These are phyloP conservation scores for Yponomeuta malinellus DNA, from an alignment of 2,888 invertebrate species.

Conservation along the genomic window DNA sequence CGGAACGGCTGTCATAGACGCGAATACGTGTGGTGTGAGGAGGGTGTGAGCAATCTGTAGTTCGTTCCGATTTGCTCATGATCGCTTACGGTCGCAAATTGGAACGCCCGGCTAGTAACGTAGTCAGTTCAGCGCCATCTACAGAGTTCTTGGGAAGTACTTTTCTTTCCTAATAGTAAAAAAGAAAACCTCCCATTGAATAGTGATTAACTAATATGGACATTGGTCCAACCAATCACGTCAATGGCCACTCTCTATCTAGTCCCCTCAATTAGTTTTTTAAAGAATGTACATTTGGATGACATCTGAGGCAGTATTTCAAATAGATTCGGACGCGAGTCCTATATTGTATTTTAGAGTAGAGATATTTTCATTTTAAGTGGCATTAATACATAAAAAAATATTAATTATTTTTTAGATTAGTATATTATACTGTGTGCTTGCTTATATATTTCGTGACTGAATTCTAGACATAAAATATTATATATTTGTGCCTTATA, in stretches of 20 bases:
- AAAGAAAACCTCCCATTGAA: background rate
- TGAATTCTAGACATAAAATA: background rate
- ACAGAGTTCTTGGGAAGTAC: no score
- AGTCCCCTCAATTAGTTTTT: background rate
- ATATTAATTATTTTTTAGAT: background rate
- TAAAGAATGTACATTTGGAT: constrained; percentile 45
- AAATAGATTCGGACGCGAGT: constrained; percentile 23
- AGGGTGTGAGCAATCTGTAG: no score
- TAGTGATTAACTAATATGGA: background rate
- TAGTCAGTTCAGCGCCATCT: no score
- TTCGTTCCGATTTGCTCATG: no score
- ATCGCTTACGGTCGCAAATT: no score
- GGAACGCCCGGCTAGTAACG: no score
- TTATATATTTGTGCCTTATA: constrained; percentile 47
- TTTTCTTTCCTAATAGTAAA: no score
- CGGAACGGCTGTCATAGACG: no score
- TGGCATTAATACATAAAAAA: background rate
- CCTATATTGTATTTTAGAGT: constrained; percentile 6
- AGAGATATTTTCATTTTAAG: constrained; percentile 5
- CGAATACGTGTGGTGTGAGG: no score
- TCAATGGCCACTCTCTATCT: background rate
- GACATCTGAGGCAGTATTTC: constrained; percentile 75
- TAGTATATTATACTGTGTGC: background rate
- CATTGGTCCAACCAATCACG: no score
- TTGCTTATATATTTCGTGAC: background rate